Base-by-base conservation (phyloP, 2,113 vertebrate genomes). In the Tragelaphus strepsiceros region DNA sequence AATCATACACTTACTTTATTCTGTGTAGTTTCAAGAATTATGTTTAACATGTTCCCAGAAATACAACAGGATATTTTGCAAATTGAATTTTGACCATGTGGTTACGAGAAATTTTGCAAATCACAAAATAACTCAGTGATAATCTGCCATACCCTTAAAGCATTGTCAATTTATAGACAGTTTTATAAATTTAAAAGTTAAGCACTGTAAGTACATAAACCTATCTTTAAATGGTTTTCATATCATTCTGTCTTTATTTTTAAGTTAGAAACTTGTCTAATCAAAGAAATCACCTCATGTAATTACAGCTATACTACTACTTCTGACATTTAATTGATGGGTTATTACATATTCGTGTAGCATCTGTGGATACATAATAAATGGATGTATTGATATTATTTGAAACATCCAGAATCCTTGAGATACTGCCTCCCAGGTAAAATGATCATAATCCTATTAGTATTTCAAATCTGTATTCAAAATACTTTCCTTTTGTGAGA, bases 131-230 rank as follows among this genome's bases (percentile, higher is more conserved):
- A 77, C 17, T 95, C 56, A 96, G 30, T 61, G 24, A 39, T n/a
- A 96, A 91, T 91, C 7, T 94, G 90, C 53, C 62, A 53, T 82
- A 67, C 2, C 95, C 92, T 86, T 64, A 94, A 95, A 95, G 46
- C 92, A 54, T 96, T 96, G 51, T 16, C 84, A 98, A 93, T 96
- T 96, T 97, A 81, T 88, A 0, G 26, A 83, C 1, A n/a, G 92
- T 88, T 95, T 67, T 67, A 92, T 61, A 88, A 96, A 49, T 97
- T 97, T 96, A 22, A 77, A 97, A 96, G 12, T 90, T 91, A 94
- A 96, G 1, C 32, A 35, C 1, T n/a, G 53, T 94, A 91, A 85
- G 17, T 84, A 80, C 21, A 62, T 93, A 80, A 51, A 2, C 21
- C 24, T 82, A 30, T 6, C 5, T n/a, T 84, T 35, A 88, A 94